phyloP scores from a whole-genome alignment of 1,140 invertebrate species.

The Zaprionus lachaisei region DNA sequence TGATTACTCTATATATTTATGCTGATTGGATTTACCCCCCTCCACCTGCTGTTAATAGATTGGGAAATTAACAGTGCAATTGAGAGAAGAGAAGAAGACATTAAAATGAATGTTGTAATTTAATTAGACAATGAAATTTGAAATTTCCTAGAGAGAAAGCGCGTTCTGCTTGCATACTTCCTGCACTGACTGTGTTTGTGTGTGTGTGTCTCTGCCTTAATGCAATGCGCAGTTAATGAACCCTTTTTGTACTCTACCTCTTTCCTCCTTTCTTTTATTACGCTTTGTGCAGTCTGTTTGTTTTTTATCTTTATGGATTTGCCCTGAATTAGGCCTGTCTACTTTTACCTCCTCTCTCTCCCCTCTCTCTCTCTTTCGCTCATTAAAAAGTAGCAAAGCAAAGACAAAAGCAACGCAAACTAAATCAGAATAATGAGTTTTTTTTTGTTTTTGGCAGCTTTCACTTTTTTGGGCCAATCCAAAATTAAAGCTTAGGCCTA shows the following conservation, averaged over 20 bases:
- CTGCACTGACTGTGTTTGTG: not conserved
- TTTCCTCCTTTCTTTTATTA: not conserved
- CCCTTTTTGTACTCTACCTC: constrained; percentile 16
- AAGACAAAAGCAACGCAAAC: constrained; percentile 8
- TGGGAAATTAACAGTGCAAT: constrained; percentile 1
- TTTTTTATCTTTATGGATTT: constrained; percentile 41
- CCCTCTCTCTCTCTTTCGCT: constrained; percentile 27
- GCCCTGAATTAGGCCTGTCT: constrained; percentile 46
- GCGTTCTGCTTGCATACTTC: constrained; percentile 9
- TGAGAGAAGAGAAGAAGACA: not conserved
- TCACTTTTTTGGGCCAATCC: constrained; percentile 59
- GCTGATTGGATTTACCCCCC: not conserved
- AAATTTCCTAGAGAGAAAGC: not conserved
- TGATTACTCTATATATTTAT: constrained; percentile 7
- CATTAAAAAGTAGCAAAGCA: constrained; percentile 47
- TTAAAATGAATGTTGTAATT: not conserved
- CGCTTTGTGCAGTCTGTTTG: constrained; percentile 16
- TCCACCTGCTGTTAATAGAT: not conserved
- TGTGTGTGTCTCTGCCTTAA: not conserved
- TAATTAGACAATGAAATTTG: not conserved
- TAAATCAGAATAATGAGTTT: constrained; percentile 54
- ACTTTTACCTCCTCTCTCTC: constrained; percentile 40
- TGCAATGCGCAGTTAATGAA: constrained; percentile 31
- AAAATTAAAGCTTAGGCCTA: constrained; percentile 43
- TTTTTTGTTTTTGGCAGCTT: constrained; percentile 58